These are phyloP conservation scores for Dasyprocta punctata DNA, from an alignment of 2,113 vertebrate species.

Conservation along the genomic window DNA sequence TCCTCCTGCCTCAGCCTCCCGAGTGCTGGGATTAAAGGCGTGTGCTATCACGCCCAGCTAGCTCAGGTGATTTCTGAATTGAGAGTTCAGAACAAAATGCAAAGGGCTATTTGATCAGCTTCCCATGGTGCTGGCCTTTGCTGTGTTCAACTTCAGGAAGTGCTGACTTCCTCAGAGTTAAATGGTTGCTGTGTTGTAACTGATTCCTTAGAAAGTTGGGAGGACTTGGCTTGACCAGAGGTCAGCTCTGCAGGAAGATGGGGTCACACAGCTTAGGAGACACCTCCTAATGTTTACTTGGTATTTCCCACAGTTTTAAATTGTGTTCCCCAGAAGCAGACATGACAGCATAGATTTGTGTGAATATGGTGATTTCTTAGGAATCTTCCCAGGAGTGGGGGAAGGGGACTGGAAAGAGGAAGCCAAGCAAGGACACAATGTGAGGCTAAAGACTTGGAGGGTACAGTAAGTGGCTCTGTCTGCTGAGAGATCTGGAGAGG, in stretches of 20 bases:
- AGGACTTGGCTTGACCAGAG: neutral
- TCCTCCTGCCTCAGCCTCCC: no score
- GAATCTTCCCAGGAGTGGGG: constrained; percentile 59
- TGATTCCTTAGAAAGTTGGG: neutral
- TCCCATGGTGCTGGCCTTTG: neutral
- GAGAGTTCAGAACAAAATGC: neutral
- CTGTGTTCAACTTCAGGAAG: neutral
- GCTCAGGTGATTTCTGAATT: neutral
- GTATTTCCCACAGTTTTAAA: neutral
- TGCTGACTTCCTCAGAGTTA: neutral
- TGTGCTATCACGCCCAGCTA: no score
- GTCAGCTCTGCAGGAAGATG: neutral
- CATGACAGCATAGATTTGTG: neutral
- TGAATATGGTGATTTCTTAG: constrained; percentile 28
- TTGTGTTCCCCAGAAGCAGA: constrained; percentile 25
- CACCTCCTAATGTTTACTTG: constrained; percentile 50
- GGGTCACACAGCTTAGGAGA: constrained; percentile 19
- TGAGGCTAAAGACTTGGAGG: neutral
- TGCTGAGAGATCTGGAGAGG: neutral
- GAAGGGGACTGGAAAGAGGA: neutral
- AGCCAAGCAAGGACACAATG: neutral
- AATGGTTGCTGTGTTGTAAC: neutral
- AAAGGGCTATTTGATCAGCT: neutral
- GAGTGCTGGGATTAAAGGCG: no score
- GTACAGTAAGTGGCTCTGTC: neutral